Evolutionary conservation across 2,888 invertebrate genomes (phyloP).

Genomic region (Drosophila emarginata): DNA sequence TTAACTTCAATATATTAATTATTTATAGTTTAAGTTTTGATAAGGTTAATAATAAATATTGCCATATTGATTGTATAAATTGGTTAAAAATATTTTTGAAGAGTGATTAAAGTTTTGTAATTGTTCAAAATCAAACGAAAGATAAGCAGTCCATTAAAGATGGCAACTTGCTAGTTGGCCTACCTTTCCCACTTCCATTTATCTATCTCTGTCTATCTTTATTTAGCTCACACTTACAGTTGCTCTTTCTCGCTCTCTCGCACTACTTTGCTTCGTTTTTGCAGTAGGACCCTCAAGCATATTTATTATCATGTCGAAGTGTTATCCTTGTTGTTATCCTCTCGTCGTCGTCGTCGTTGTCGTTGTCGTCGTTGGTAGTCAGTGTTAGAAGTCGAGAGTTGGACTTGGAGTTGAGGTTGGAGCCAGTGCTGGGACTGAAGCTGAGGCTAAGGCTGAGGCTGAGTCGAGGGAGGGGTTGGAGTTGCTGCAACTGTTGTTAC

Average conservation of each 20-base stretch:
- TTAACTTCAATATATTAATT: too few species aligned
- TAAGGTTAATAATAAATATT: too few species aligned
- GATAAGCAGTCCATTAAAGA: not conserved
- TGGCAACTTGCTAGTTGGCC: not conserved
- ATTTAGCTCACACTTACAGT: too few species aligned
- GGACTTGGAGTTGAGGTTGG: conserved; percentile 1
- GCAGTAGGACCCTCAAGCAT: conserved; percentile 23
- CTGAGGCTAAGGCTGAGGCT: too few species aligned
- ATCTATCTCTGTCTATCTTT: not conserved
- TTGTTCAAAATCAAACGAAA: not conserved
- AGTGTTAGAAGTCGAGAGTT: not conserved
- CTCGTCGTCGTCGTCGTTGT: conserved; percentile 6
- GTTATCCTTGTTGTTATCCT: conserved; percentile 56
- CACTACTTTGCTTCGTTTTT: not conserved
- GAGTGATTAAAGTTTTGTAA: not conserved
- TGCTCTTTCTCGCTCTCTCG: not conserved
- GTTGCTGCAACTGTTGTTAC: conserved; percentile 66
- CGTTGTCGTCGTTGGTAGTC: conserved; percentile 15
- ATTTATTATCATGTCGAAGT: conserved; percentile 76
- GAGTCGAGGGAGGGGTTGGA: conserved; percentile 9
- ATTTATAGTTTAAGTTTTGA: too few species aligned
- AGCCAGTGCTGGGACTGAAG: not conserved
- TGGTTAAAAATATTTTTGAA: not conserved
- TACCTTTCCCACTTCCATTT: not conserved
- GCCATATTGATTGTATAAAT: too few species aligned